Evolutionary conservation across 2,113 vertebrate species (phyloP).

Genomic region (Paratilapia polleni): DNA sequence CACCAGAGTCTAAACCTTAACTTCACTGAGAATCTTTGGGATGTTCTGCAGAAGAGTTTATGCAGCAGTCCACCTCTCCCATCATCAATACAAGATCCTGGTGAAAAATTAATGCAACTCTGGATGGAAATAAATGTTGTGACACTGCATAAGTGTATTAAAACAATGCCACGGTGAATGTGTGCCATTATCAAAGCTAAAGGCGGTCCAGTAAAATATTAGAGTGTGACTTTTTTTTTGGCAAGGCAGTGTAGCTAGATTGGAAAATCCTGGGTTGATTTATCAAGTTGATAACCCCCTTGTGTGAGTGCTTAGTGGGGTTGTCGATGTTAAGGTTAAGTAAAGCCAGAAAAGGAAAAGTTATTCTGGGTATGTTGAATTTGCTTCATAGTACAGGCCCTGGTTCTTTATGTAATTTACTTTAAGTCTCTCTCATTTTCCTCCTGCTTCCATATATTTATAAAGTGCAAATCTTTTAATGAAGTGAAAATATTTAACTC

Average conservation of each 20-base stretch:
- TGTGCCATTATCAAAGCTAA: not conserved
- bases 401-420: not conserved
- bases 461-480: not conserved
- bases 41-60: not conserved
- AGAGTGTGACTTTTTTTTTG: not conserved
- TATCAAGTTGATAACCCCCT: not conserved
- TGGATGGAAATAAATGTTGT: no score
- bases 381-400: not conserved
- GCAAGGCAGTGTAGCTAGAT: no score
- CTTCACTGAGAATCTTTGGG: not conserved
- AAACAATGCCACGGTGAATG: no score
- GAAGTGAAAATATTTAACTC: not conserved
- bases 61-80: not conserved
- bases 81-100: not conserved
- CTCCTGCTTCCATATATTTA: not conserved
- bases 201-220: not conserved
- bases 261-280: not conserved
- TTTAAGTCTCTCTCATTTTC: not conserved
- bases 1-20: not conserved
- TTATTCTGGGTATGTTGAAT: not conserved
- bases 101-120: not conserved
- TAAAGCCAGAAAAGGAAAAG: not conserved
- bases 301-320: not conserved
- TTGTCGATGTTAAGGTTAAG: no score
- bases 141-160: no score